phyloP scores from a whole-genome alignment of 1,140 invertebrate species.

The Caenorhabditis remanei region DNA sequence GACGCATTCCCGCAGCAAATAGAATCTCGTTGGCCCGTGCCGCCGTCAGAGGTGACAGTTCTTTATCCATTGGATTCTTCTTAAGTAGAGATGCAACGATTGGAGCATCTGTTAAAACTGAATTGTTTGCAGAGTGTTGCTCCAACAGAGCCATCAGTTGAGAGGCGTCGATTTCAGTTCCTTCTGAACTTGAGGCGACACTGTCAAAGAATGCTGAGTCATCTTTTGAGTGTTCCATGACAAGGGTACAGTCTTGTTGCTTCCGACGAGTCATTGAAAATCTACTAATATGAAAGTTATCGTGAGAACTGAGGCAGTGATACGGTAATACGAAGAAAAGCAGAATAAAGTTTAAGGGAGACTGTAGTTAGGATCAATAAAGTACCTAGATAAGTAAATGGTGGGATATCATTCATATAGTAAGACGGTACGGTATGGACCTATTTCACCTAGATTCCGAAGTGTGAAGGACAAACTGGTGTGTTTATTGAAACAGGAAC shows the following conservation, averaged over 20 bases:
- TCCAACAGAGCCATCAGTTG: constrained; percentile 35
- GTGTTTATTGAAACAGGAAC: neutral
- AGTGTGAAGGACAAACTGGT: neutral
- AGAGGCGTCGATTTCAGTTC: constrained; percentile 1
- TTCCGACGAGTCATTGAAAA: constrained; percentile 27
- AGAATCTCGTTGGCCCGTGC: constrained; percentile 27
- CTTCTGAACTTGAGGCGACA: neutral
- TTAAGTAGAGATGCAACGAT: neutral
- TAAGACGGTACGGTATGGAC: neutral
- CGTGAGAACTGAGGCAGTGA: neutral
- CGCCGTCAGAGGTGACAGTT: constrained; percentile 15
- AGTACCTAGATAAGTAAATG: no score
- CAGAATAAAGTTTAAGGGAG: neutral
- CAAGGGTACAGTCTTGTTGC: constrained; percentile 26
- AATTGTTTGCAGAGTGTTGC: neutral
- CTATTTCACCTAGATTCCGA: neutral
- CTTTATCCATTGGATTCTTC: constrained; percentile 16
- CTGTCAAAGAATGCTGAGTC: constrained; percentile 31
- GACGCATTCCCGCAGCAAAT: constrained; percentile 18
- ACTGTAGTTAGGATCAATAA: no score
- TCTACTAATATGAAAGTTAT: neutral
- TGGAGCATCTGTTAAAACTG: neutral
- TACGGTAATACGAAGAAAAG: neutral
- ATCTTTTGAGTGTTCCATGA: constrained; percentile 31
- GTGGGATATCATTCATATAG: no score